Evolutionary conservation across 2,888 invertebrate genomes (phyloP), one percentile per base, ranked within the genome.

Genomic region (Uloborus plumipes): DNA sequence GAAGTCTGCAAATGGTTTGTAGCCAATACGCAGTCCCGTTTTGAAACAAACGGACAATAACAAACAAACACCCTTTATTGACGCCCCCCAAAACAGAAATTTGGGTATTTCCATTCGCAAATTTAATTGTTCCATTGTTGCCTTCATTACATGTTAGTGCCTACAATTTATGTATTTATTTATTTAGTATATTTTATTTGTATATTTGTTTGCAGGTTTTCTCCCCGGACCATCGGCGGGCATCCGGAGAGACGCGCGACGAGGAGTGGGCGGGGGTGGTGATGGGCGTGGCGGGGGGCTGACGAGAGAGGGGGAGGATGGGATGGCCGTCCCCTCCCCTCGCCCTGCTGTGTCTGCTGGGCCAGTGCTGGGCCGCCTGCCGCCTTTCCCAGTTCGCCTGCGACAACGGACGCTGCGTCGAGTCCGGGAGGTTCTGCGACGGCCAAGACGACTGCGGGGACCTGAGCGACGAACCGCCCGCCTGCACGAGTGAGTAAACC

Each of bases 401-500:
- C 88, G 89, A 90, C 78, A 93, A 93, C 89, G 93, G 93, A 86
- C 92, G 91, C 86, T 85, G 85, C 61, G 71, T 85, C 22, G 69
- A 71, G 53, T 89, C 93, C 87, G 93, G 93, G 89, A 92, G 92
- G 89, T 94, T 92, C 88, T 95, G 95, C 89, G 93, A 95, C 88
- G 93, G 94, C 39, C 91, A 93, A 84, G 92, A 93, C 87, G 94
- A 95, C 88, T 95, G 94, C 87, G 92, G 92, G 50, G 94, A 94
- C 89, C 92, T 92, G 87, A 93, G 93, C 86, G 94, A 95, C 88
- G 94, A 95, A 89, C 92, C 92, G 11, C 91, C 92, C 85, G 91
- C 92, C 87, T 94, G 94, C 89, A 91, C 94, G 87, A 93, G 94
- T 94, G 90, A 94, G 94, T 93, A 1, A 2, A 1, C 6, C 1